Conservation (phyloP, 2,888 invertebrate species). For the Ganaspis brasiliensis region DNA sequence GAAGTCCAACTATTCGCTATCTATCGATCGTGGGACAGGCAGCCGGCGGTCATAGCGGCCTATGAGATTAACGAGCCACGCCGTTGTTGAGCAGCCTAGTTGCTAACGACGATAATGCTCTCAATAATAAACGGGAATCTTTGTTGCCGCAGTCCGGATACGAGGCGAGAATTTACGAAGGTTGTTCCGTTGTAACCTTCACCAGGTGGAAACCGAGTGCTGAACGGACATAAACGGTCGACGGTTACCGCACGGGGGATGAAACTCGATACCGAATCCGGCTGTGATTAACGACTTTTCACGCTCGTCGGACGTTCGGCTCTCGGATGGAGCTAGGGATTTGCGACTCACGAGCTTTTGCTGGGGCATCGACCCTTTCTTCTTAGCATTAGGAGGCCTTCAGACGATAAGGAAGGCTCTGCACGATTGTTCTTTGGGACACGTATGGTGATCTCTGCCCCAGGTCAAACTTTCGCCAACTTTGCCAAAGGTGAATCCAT, state of each 20-base stretch:
- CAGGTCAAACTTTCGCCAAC: constrained; percentile 40
- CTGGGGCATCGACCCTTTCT: constrained; percentile 69
- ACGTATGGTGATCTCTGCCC: constrained; percentile 64
- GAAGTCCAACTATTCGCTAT: constrained; percentile 42
- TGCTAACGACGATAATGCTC: constrained; percentile 37
- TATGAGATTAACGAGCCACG: constrained; percentile 41
- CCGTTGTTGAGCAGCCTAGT: constrained; percentile 22
- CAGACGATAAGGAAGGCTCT: constrained; percentile 61
- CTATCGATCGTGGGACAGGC: constrained; percentile 39
- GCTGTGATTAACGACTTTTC: constrained; percentile 78
- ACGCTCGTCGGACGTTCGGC: constrained; percentile 73
- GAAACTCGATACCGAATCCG: constrained; percentile 79
- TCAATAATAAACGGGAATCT: constrained; percentile 37
- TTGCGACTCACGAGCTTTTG: constrained; percentile 74
- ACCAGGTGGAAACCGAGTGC: constrained; percentile 54
- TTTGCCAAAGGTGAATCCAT: constrained; percentile 61
- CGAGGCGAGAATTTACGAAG: constrained; percentile 56
- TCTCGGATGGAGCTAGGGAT: constrained; percentile 70
- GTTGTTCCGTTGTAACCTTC: constrained; percentile 51
- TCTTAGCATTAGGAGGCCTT: constrained; percentile 59
- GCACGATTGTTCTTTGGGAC: constrained; percentile 67
- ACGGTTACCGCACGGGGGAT: constrained; percentile 66
- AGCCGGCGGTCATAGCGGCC: constrained; percentile 42
- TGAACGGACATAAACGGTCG: constrained; percentile 53
- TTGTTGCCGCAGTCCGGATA: constrained; percentile 32